phyloP scores from a whole-genome alignment of 2,797 vertebrate genomes.

The Bovichtus diacanthus region DNA sequence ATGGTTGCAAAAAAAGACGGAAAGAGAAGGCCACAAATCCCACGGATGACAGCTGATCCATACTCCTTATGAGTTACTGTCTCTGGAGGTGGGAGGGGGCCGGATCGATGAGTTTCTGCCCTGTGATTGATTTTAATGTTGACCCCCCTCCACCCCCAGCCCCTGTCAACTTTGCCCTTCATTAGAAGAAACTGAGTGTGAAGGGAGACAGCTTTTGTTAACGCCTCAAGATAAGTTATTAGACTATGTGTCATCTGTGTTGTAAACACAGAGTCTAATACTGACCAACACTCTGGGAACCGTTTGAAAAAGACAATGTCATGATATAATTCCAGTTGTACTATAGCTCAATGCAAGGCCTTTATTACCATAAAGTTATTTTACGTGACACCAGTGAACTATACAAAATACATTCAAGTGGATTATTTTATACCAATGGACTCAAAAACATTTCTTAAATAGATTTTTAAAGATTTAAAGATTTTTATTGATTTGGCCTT shows the following conservation, averaged over 20 bases:
- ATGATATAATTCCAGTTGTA: not conserved
- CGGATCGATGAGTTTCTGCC: conserved; percentile 54
- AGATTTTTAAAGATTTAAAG: not conserved
- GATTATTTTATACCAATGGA: not conserved
- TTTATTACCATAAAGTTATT: not conserved
- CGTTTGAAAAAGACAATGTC: not conserved
- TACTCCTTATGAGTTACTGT: conserved; percentile 52
- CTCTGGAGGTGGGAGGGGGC: conserved; percentile 13
- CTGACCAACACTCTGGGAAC: not conserved
- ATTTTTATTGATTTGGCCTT: not conserved
- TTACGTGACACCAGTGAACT: not conserved
- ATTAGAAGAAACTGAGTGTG: conserved; percentile 37
- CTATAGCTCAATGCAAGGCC: not conserved
- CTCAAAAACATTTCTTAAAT: no score
- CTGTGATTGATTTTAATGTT: conserved; percentile 60
- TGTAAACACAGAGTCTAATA: conserved; percentile 8
- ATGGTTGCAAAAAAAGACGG: not conserved
- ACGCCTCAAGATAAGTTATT: conserved; percentile 34
- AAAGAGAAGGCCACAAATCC: conserved; percentile 40
- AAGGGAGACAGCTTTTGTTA: conserved; percentile 36
- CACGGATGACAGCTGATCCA: conserved; percentile 56
- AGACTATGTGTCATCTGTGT: conserved; percentile 22
- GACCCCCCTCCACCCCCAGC: conserved; percentile 29
- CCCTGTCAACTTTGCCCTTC: conserved; percentile 68
- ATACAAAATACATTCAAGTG: not conserved